Evolutionary conservation across 1,140 invertebrate genomes (phyloP).

Genomic region (Drosophila orena): DNA sequence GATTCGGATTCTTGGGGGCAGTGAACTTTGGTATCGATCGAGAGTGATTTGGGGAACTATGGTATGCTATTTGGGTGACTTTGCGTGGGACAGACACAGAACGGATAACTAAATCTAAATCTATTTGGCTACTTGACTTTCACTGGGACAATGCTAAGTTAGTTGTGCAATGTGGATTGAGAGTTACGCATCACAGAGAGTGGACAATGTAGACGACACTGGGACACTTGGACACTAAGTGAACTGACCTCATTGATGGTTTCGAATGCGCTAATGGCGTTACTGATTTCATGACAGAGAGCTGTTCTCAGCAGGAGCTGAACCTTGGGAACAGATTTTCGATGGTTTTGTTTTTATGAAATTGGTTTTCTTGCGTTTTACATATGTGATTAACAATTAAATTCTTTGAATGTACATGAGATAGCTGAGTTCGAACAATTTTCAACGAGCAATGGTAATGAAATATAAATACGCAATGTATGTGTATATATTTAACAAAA

Average conservation of each 20-base stretch:
- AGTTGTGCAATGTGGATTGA: constrained; percentile 21
- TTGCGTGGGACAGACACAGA: constrained; percentile 45
- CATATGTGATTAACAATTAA: constrained; percentile 27
- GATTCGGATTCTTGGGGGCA: neutral
- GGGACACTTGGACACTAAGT: constrained; percentile 58
- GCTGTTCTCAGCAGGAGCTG: constrained; percentile 81
- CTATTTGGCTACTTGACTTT: constrained; percentile 23
- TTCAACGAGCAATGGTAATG: constrained; percentile 15
- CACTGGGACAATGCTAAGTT: constrained; percentile 34
- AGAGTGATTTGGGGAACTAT: constrained; percentile 15
- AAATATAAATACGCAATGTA: constrained; percentile 7
- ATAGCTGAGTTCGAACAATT: constrained; percentile 7
- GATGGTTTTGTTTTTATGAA: constrained; percentile 34
- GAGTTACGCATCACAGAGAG: constrained; percentile 21
- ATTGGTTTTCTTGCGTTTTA: constrained; percentile 36
- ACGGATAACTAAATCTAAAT: constrained; percentile 29
- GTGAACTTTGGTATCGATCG: constrained; percentile 6
- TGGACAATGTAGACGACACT: constrained; percentile 21
- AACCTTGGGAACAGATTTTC: constrained; percentile 62
- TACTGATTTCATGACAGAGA: constrained; percentile 80
- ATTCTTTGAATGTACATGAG: constrained; percentile 25
- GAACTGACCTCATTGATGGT: constrained; percentile 78
- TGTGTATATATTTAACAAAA: constrained; percentile 13
- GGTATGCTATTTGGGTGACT: constrained; percentile 3
- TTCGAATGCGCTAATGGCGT: constrained; percentile 77